These are phyloP conservation scores for Euwallacea similis DNA, from an alignment of 1,140 invertebrate species.

Conservation along the genomic window DNA sequence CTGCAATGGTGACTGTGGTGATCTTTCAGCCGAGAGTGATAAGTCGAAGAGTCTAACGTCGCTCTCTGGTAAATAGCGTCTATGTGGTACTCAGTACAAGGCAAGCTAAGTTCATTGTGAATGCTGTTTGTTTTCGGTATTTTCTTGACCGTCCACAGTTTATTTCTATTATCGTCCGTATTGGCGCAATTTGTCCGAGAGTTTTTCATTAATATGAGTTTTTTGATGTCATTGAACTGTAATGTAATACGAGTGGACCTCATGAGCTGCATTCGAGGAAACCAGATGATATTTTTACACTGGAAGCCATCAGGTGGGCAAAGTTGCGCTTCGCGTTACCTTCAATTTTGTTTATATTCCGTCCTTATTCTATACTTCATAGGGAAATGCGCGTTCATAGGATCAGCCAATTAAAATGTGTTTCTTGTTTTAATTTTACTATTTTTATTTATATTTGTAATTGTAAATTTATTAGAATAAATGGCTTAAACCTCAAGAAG, in stretches of 20 bases:
- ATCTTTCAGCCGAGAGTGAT: not conserved
- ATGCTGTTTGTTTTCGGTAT: conserved; percentile 2
- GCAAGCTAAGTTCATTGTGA: not conserved
- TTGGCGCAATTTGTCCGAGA: not conserved
- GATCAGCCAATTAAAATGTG: not conserved
- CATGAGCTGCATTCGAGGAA: not conserved
- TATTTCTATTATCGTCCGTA: not conserved
- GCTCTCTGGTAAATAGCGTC: not conserved
- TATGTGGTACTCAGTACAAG: conserved; percentile 7
- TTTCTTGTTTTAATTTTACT: conserved; percentile 3
- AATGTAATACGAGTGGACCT: not conserved
- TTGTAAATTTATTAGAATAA: conserved; percentile 3
- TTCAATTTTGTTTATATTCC: conserved; percentile 41
- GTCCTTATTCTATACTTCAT: conserved; percentile 23
- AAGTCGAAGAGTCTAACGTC: not conserved
- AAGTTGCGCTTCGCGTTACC: not conserved
- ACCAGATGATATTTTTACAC: not conserved
- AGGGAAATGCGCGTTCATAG: not conserved
- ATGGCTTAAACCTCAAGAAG: not conserved
- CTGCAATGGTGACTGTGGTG: conserved; percentile 49
- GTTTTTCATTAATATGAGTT: not conserved
- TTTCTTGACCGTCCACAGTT: conserved; percentile 8
- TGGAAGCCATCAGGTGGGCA: not conserved
- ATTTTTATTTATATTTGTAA: not conserved
- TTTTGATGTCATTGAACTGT: not conserved